Evolutionary conservation across 1,140 invertebrate species (phyloP), one percentile per base, ranked within the genome.

Genomic region (Papilio machaon): DNA sequence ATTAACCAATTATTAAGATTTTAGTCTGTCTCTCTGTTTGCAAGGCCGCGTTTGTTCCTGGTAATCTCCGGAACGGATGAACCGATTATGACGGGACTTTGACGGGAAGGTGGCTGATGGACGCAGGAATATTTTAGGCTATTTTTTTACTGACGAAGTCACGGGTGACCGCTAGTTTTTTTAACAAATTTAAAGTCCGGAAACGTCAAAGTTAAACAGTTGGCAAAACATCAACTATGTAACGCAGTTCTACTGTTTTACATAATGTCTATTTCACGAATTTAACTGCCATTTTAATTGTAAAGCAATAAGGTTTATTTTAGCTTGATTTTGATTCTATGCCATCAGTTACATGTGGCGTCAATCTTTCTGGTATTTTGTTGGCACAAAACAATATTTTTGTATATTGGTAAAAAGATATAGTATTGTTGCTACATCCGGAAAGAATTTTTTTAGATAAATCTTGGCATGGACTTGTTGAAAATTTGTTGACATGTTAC

Each of bases 211-310:
- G 23, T 70, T 35, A 15, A 2, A 35, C 64, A 64, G 60, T 64
- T 70, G 64, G 64, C 64, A 38, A 70, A 15, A 15, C 13, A 70
- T 38, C 64, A 70, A 70, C 64, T 35, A 64, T 64, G 60, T 67
- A 67, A 17, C 64, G 5, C 30, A 64, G 8, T 30, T 64, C 60
- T 52, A 52, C 10, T 64, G 23, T 11, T 38, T 70, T 70, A 35
- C 64, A 70, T 70, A 70, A 70, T 15, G 13, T 7, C 23, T 64
- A 35, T 64, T 64, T 11, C 30, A 70, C 10, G 60, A 64, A 7
- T 67, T 67, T 67, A 70, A 38, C 64, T 70, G 64, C 13, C 23
- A 4, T 70, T 35, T 70, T 70, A 70, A 70, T 70, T 70, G 15
- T 30, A 35, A 70, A 38, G 30, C 64, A 35, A 35, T 70, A 70